Base-by-base conservation (phyloP, 2,797 vertebrate genomes). In the Siniperca scherzeri region DNA sequence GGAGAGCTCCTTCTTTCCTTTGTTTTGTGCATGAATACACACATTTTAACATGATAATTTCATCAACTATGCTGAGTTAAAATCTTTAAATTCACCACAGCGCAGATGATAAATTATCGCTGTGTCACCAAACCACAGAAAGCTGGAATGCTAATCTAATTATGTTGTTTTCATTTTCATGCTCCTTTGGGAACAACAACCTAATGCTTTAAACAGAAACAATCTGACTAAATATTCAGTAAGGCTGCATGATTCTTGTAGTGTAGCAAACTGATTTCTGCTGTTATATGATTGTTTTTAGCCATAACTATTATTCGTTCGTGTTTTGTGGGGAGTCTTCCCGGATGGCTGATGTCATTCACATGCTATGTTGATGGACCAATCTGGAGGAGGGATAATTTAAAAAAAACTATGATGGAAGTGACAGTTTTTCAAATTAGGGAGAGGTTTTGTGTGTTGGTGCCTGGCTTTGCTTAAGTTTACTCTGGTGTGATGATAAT, bases 61-160 rank as follows among this genome's bases (percentile, higher is more conserved):
- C 38, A 57, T 21, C 38, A 27, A 27, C n/a, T 25, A 5, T 46
- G 30, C 46, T 8, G 4, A 22, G 57, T 70, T 64, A 11, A 68
- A 73, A 55, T 27, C 12, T 36, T 52, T 25, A 38, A 69, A 48
- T 48, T 64, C 48, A 57, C 57, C 70, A 25, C 69, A 59, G 27
- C 1, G 5, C 53, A 60, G 50, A 64, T 52, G 33, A 57, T 27
- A 9, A 48, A 21, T 60, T 36, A 61, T 44, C 5, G 6, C 27
- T 22, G 19, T 30, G 25, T 60, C 22, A 4, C 5, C 48, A 53
- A 67, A 62, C 70, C 57, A 22, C 53, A 55, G 19, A 36, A 5
- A n/a, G 56, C 64, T 40, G 56, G 33, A 70, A 52, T 65, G 62
- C 52, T 17, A 13, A 53, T 7, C 11, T 74, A 33, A 65, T 77